These are phyloP conservation scores for Psittacula derbiana DNA, from an alignment of 2,797 vertebrate species.

Conservation along the genomic window DNA sequence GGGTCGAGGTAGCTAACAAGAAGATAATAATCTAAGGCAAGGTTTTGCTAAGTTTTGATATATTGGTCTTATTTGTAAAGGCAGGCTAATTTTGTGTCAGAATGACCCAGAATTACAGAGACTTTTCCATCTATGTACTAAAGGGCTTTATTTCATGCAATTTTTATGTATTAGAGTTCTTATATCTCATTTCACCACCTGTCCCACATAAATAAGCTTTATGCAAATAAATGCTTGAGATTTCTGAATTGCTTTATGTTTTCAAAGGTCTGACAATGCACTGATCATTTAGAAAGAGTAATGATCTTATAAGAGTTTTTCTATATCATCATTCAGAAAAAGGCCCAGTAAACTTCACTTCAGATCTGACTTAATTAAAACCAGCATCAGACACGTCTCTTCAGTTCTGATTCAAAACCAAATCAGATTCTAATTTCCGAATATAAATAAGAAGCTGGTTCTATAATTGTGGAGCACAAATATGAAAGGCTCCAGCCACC, in stretches of 20 bases:
- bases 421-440: neutral
- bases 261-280: neutral
- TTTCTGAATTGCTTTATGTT: neutral
- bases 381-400: neutral
- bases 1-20: neutral
- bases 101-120: conserved; percentile 56
- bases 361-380: neutral
- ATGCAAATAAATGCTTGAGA: neutral
- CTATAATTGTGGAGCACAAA: neutral
- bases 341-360: neutral
- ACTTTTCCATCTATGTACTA: conserved; percentile 32
- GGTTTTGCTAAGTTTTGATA: conserved; percentile 28
- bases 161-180: neutral
- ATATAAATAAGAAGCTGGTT: conserved; percentile 2
- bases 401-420: neutral
- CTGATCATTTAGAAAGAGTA: neutral
- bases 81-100: conserved; percentile 48
- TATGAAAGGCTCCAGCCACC: neutral
- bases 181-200: neutral
- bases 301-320: neutral
- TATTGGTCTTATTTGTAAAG: conserved; percentile 24
- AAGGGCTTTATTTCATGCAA: conserved; percentile 3
- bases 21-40: conserved; percentile 37
- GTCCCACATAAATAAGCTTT: neutral
- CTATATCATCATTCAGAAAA: neutral